Conservation (phyloP, 2,797 vertebrate genomes). For the Astyanax mexicanus region DNA sequence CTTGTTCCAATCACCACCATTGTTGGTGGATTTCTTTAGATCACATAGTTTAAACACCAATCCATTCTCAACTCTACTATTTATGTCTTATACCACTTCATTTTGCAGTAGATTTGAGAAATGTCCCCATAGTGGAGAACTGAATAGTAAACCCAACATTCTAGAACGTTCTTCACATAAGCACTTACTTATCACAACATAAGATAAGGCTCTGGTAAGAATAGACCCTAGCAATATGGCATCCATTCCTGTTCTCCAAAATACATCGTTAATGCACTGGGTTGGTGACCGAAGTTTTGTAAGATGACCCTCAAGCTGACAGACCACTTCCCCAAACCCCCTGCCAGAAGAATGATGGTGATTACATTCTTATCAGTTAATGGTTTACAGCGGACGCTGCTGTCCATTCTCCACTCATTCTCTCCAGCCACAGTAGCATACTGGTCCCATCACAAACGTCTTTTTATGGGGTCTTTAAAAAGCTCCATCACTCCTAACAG, state of each 20-base stretch:
- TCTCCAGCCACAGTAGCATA: not conserved
- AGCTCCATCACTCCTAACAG: constrained; percentile 7
- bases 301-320: constrained; percentile 5
- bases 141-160: too few relatives aligned
- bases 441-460: not conserved
- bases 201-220: not conserved
- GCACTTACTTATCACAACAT: not conserved
- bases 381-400: not conserved
- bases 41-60: not conserved
- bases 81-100: not conserved
- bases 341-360: not conserved
- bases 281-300: not conserved
- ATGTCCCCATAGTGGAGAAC: too few relatives aligned
- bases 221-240: not conserved
- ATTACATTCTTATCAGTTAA: constrained; percentile 18
- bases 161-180: too few relatives aligned
- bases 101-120: too few relatives aligned
- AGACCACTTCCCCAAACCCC: not conserved
- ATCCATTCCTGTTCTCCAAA: not conserved
- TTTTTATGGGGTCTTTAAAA: constrained; percentile 8
- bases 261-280: not conserved
- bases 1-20: too few relatives aligned
- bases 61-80: too few relatives aligned
- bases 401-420: not conserved
- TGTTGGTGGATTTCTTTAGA: too few relatives aligned